Conservation (phyloP, 2,888 invertebrate genomes). For the Craniophora ligustri region DNA sequence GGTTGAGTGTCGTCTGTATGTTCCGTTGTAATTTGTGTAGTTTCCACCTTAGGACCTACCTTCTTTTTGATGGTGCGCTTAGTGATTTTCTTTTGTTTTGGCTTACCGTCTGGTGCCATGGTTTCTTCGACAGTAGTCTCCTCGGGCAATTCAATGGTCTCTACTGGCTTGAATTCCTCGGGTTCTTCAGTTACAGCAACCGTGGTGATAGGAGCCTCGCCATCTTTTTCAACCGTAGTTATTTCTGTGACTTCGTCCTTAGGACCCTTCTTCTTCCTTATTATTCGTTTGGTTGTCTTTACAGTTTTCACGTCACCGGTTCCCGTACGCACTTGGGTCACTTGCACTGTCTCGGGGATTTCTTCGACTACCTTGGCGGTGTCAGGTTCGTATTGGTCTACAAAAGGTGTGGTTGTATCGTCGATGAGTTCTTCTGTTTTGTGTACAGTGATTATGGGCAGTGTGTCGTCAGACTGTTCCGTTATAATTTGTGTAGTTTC, state of each 20-base stretch:
- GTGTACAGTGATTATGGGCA: slow-evolving; percentile 18
- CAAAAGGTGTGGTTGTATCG: slow-evolving; percentile 11
- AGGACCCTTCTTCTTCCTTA: slow-evolving; percentile 60
- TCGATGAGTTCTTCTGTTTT: slow-evolving; percentile 22
- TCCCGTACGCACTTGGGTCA: slow-evolving; percentile 40
- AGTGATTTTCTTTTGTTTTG: slow-evolving; percentile 46
- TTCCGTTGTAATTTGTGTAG: slow-evolving; percentile 26
- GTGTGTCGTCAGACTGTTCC: slow-evolving; percentile 25
- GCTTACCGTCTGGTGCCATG: slow-evolving; percentile 31
- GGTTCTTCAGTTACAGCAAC: slow-evolving; percentile 48
- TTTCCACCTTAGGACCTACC: slow-evolving; percentile 61
- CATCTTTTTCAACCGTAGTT: slow-evolving; percentile 65
- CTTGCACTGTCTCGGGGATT: slow-evolving; percentile 46
- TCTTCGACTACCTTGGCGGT: slow-evolving; percentile 16
- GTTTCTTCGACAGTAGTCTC: slow-evolving; percentile 13
- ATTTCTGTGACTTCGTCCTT: slow-evolving; percentile 50
- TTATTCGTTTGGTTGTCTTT: slow-evolving; percentile 55
- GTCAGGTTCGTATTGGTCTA: neutral
- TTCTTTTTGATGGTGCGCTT: slow-evolving; percentile 62
- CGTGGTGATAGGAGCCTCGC: slow-evolving; percentile 54
- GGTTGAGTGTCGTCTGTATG: slow-evolving; percentile 10
- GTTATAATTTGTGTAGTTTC: slow-evolving; percentile 37
- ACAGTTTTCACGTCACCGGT: slow-evolving; percentile 59
- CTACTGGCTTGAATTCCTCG: slow-evolving; percentile 54
- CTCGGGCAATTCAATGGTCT: slow-evolving; percentile 22